Base-by-base conservation (phyloP, 2,797 vertebrate species). In the Eulemur mongoz region DNA sequence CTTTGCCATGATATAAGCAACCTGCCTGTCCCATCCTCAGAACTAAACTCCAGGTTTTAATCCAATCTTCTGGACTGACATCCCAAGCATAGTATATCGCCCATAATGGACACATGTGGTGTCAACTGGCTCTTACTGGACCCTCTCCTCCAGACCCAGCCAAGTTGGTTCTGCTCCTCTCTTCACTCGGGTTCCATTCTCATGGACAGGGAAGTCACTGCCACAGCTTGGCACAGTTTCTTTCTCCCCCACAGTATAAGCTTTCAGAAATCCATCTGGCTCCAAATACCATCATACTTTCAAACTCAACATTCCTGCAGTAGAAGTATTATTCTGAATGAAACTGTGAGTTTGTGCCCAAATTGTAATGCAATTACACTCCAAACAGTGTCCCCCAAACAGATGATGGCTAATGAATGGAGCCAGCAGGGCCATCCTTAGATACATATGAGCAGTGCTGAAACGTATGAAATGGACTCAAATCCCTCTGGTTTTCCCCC, bases 341-440 rank as follows among this genome's bases (percentile, higher is more conserved):
- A 65, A 84, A 63, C 5, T 61, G 23, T 48, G 9, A 93, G 43
- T 89, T 79, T 91, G 61, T 43, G 11, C 32, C 72, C 61, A 43
- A 89, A 67, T 40, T 96, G 10, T 73, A 94, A 89, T n/a, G 76
- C 9, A 91, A 87, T 81, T 78, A 93, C 72, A 27, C 35, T 92
- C 76, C 83, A 63, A 32, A 63, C 30, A 32, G 14, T 23, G 13
- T 80, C n/a, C 6, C 14, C 50, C 25, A 78, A 78, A 69, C n/a
- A 88, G 75, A 69, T 27, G 1, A 57, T n/a, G 0, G 63, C 43
- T 59, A 57, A 67, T 72, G 32, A 87, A 30, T 89, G 12, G 80
- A 95, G 70, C n/a, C 59, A 80, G 45, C 65, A 80, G 30, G 67
- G 32, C 18, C 45, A 75, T 57, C 32, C 75, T 50, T 59, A 59